Base-by-base conservation (phyloP, 92 coral and sea anemone genomes). In the Phymanthus crucifer region DNA sequence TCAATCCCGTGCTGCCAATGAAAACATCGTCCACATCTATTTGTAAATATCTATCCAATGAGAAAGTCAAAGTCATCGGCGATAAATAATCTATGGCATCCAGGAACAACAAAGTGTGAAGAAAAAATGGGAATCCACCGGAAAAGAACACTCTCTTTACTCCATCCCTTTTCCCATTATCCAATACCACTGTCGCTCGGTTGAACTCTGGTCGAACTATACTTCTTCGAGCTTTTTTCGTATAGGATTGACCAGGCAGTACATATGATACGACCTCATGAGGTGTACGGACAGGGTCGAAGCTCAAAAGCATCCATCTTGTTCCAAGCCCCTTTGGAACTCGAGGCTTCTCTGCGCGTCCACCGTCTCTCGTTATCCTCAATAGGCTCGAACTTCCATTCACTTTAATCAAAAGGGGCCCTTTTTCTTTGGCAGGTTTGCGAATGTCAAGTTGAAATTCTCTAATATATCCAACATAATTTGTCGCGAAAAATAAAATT, bases 1-100 rank as follows among this genome's bases (percentile, higher is more conserved):
- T 79, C 75, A 95, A 80, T 0, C 98, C 98, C 27, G 92, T 76
- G 71, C 91, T 88, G 17, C 91, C 97, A 71, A 95, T 89, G 71
- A 95, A 95, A 37, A 95, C 94, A 83, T 95, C 98, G 31, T 95
- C 98, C 35, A 95, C 87, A 75, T 95, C 98, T 43, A 95, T 83
- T 76, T 95, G 98, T 11, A 95, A 74, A 54, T 90, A 93, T 36
- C 98, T 81, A 79, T 95, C 92, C 32, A 85, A 66, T 21, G 90
- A 87, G 79, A 88, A 90, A 35, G 64, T 90, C 65, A 87, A 64
- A 18, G 84, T 76, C 18, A 85, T 93, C 2, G 94, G 90, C 26
- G 96, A 80, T 66, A 95, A 70, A 72, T 90, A 91, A 46, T 95
- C 93, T 73, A 95, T 54, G 40, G 96, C 83, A 83, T 95, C 99